Evolutionary conservation across 2,888 invertebrate species (phyloP).

Genomic region (Cataglyphis rosenhaueri): DNA sequence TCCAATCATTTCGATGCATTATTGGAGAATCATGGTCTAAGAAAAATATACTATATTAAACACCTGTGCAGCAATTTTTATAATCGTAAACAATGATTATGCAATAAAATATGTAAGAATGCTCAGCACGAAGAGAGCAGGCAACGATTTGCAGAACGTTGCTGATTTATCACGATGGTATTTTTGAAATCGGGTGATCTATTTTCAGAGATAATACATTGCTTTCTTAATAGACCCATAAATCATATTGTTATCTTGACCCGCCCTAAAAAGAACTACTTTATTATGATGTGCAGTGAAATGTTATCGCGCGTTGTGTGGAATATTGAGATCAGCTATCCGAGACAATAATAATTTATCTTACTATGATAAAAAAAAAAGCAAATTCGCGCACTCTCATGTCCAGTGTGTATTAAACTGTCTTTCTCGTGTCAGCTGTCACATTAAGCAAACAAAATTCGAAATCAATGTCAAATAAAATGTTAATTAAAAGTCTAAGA

Average conservation of each 20-base stretch:
- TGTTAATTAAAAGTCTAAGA: neutral
- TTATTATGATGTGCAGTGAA: neutral
- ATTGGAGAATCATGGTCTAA: neutral
- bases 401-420: neutral
- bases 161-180: constrained; percentile 3
- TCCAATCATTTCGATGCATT: neutral
- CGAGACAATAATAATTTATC: neutral
- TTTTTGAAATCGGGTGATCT: neutral
- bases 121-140: neutral
- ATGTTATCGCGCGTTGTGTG: neutral
- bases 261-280: neutral
- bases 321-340: neutral
- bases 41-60: neutral
- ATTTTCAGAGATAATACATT: neutral
- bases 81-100: neutral
- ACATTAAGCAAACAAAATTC: neutral
- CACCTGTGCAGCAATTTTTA: neutral
- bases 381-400: neutral
- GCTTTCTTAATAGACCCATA: neutral
- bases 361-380: neutral
- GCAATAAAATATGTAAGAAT: neutral
- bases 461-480: neutral
- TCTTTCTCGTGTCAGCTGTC: neutral
- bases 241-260: neutral
- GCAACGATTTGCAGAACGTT: neutral